Base-by-base conservation (phyloP, 2,797 vertebrate genomes). In the Cottoperca gobio region DNA sequence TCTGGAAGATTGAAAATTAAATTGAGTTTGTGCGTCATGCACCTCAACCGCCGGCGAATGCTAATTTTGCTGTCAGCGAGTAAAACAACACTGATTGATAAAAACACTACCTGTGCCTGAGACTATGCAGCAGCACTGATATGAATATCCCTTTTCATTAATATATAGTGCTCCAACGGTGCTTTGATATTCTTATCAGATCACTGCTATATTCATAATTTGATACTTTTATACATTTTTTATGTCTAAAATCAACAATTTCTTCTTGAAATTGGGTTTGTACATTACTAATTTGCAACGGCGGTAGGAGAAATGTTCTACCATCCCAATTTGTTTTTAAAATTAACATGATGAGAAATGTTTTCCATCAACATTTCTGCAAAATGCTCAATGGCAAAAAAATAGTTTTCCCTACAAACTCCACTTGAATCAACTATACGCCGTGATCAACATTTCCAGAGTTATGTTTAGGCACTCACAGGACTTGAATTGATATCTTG, bases 1-100 rank as follows among this genome's bases (percentile, higher is more conserved):
- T 73, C 49, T 46, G 73, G 57, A 39, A 84, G 79, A 89, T 75
- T 90, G 84, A 85, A 88, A 88, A 85, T 46, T 37, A 83, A 85
- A 88, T 85, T 81, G 76, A 76, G 79, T 76, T 86, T 86, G 78
- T 52, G 71, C 28, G 43, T 77, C 57, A 66, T 85, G 66, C 53
- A 72, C 39, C 79, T 68, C 65, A 58, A 77, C 35, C 7, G 21
- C 48, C 19, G 6, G 49, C 45, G 4, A 70, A 78, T 86, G 78
- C 19, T 73, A 79, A 83, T 88, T 73, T 19, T 21, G 31, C 62
- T 76, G 64, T 69, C 45, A 58, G 31, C 3, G 53, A 59, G 62
- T 11, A 42, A 53, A 67, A 73, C 23, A 75, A 49, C 61, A 40
- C 14, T 11, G 24, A 67, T 43, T 62, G 52, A 68, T 49, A 42